Conservation (phyloP, 2,888 invertebrate genomes). For the Drosophila paracracens region DNA sequence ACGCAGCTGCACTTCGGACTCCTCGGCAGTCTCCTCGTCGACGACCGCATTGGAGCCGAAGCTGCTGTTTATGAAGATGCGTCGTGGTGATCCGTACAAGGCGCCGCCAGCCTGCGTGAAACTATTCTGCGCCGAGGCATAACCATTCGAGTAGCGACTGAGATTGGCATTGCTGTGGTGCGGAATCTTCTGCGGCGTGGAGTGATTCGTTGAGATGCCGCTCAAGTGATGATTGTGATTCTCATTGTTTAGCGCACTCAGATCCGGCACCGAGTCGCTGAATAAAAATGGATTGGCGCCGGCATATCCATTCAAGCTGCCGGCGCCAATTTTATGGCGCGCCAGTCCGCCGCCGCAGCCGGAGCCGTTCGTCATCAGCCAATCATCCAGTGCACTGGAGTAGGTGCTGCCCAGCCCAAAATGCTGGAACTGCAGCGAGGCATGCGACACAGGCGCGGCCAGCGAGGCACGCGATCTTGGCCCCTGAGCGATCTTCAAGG, state of each 20-base stretch:
- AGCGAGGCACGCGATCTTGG: slow-evolving; percentile 84
- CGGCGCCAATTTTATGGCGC: slow-evolving; percentile 85
- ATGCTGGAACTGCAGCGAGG: slow-evolving; percentile 83
- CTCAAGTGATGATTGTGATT: slow-evolving; percentile 82
- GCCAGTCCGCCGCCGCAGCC: slow-evolving; percentile 84
- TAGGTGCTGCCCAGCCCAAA: slow-evolving; percentile 85
- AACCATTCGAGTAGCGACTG: slow-evolving; percentile 83
- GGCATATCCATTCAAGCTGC: slow-evolving; percentile 82
- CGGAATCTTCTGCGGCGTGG: slow-evolving; percentile 84
- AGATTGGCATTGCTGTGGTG: slow-evolving; percentile 82
- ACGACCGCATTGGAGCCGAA: slow-evolving; percentile 84
- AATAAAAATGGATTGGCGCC: slow-evolving; percentile 84
- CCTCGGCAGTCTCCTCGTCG: slow-evolving; percentile 83
- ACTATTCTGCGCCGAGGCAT: slow-evolving; percentile 82
- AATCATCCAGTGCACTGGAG: slow-evolving; percentile 86
- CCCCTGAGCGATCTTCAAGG: slow-evolving; percentile 86
- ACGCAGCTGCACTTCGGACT: slow-evolving; percentile 83
- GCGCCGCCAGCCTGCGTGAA: slow-evolving; percentile 76
- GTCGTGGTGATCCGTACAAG: slow-evolving; percentile 83
- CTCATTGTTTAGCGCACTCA: slow-evolving; percentile 84
- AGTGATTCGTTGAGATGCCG: slow-evolving; percentile 84
- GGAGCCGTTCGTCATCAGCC: slow-evolving; percentile 85
- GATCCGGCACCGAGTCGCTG: slow-evolving; percentile 85
- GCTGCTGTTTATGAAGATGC: slow-evolving; percentile 84
- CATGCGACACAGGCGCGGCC: slow-evolving; percentile 84